Base-by-base conservation (phyloP, 2,888 invertebrate species). In the Anodontia alba region DNA sequence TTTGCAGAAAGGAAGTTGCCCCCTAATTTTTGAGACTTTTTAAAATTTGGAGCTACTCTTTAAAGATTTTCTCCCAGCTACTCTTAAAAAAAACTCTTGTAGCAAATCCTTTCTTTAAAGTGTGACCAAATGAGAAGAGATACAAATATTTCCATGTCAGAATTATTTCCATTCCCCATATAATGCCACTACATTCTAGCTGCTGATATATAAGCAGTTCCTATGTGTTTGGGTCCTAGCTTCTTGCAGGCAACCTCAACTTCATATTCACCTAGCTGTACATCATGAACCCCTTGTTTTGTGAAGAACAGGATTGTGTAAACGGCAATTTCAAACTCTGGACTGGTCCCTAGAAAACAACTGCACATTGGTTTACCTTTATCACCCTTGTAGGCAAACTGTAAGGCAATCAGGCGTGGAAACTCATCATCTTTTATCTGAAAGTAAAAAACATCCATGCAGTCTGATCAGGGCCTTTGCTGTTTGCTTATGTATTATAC, bases 301-400 rank as follows among this genome's bases (percentile, higher is more conserved):
- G 92, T 87, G 36, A 93, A 89, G 72, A 89, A 91, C 67, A 90
- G 89, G 12, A 93, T 77, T 7, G 93, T 93, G 87, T 94, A 94
- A 0, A 92, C 88, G 23, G 94, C 94, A 54, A 94, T 90, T 83
- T 94, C 94, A 89, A 94, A 94, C 88, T 94, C 94, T 2, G 94
- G 94, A 83, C 94, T 94, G 12, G 93, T 92, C 31, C 94, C 94
- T 33, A 94, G 84, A 79, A 94, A 93, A 42, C 91, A 91, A 77
- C 93, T 93, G 73, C 93, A 93, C 78, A 93, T 90, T 5, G 94
- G 93, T 84, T 94, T 94, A 38, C 87, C 89, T 70, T 87, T 89
- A 23, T 86, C 91, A n/a, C 83, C 88, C 49, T 78, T 87, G 92
- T 92, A 94, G n/a, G 89, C 88, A 78, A 94, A 94, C 87, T 94